Percentiles rank a stretch among this genome's conserved stretches.
Conservation (phyloP, 2,113 vertebrate genomes). For the Leuciscus idus region DNA sequence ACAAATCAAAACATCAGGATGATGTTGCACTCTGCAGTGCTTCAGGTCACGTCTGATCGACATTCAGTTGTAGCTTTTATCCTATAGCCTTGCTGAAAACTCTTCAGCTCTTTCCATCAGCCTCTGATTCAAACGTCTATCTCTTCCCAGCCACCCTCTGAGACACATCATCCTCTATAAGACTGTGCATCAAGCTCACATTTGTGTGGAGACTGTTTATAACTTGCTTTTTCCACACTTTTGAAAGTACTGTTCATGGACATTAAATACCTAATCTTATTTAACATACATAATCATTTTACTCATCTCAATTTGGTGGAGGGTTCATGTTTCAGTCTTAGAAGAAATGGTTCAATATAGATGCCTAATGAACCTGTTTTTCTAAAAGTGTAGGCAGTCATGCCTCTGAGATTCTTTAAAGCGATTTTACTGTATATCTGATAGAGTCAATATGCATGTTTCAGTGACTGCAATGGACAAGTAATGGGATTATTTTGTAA, state of each 20-base stretch:
- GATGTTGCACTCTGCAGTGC: not conserved
- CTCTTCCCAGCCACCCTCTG: not conserved
- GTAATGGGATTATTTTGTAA: slow-evolving; percentile 23
- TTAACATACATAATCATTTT: slow-evolving; percentile 11
- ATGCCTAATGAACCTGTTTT: slow-evolving; percentile 11
- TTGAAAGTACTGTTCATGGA: not conserved
- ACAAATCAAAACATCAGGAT: not conserved
- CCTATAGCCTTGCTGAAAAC: not conserved
- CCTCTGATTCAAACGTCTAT: not conserved
- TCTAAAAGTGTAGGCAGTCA: not conserved
- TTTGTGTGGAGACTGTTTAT: not conserved
- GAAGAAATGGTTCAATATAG: slow-evolving; percentile 1
- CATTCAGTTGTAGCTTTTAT: slow-evolving; percentile 22
- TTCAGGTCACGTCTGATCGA: not conserved
- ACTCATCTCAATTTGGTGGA: not conserved
- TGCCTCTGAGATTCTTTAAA: slow-evolving; percentile 22
- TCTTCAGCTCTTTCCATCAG: not conserved
- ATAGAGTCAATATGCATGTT: slow-evolving; percentile 20
- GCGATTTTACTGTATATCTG: slow-evolving; percentile 15
- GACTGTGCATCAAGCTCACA: not conserved
- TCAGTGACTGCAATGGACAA: not conserved
- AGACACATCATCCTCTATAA: not conserved
- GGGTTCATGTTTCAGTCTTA: slow-evolving; percentile 3
- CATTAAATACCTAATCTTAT: slow-evolving; percentile 4
- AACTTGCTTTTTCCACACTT: not conserved